Conservation (phyloP, 2,113 vertebrate genomes). For the Boulengeromyrus knoepffleri region DNA sequence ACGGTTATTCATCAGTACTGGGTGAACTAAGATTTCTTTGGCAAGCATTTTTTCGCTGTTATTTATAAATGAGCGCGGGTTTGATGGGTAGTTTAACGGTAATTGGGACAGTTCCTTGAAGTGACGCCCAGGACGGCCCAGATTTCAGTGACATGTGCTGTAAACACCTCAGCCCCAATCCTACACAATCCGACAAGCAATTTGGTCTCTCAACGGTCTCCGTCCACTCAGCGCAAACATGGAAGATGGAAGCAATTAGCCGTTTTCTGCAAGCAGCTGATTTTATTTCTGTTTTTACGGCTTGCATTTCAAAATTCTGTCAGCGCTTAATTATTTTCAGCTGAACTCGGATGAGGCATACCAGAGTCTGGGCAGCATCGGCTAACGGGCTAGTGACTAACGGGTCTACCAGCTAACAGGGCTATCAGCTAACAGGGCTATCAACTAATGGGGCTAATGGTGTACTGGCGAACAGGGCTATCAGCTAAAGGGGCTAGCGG, state of each 20-base stretch:
- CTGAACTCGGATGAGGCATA: neutral
- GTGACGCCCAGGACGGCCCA: neutral
- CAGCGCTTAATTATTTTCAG: conserved; percentile 16
- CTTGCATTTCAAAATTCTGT: conserved; percentile 14
- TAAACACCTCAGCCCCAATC: conserved; percentile 31
- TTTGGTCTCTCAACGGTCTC: neutral
- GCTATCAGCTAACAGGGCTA: neutral
- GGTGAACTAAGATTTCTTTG: neutral
- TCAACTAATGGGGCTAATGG: too few species aligned
- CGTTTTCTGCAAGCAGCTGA: conserved; percentile 29
- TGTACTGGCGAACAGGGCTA: neutral
- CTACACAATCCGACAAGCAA: conserved; percentile 29
- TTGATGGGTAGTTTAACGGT: neutral
- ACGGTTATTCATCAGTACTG: neutral
- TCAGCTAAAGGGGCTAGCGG: neutral
- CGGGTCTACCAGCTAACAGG: neutral
- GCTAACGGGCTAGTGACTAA: neutral
- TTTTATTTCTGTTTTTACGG: conserved; percentile 26
- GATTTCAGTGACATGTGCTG: conserved; percentile 36
- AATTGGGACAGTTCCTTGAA: neutral
- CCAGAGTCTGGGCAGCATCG: neutral
- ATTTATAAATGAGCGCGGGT: neutral
- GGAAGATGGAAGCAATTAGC: conserved; percentile 45
- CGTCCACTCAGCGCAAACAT: neutral
- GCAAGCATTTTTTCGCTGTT: neutral